Base-by-base conservation (phyloP, 1,140 invertebrate species). In the Trichonephila clavipes region DNA sequence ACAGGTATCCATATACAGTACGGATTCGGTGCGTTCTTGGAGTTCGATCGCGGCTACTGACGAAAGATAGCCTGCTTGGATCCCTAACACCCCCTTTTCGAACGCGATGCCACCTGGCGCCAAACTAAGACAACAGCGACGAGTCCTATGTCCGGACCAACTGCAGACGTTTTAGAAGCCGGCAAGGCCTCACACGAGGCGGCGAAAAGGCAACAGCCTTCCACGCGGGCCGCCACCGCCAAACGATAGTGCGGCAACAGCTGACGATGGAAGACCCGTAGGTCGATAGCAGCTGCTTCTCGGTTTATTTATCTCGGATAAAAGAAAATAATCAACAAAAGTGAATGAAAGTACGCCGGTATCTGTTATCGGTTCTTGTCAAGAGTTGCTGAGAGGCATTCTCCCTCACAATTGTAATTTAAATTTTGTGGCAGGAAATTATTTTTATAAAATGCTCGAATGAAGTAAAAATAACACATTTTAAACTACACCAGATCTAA, bases 1-100 rank as follows among this genome's bases (percentile, higher is more conserved):
- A 28, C 88, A 90, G 88, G 88, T 90, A 90, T 40, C 64, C 40
- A 72, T 72, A 21, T 28, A 2, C 34, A 69, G 87, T 40, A 90
- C 72, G 64, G 64, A 85, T 40, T 14, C 34, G 69, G 10, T 81
- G 72, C 19, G 72, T 85, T 85, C 44, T 51, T 85, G 58, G 51
- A 85, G 82, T 90, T 90, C 88, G 88, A 90, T 90, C 88, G 88
- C 88, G 51, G 72, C 88, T 90, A 90, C 88, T 81, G 88, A 77
- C 88, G 88, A 90, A 90, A 66, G 77, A 91, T 62, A 28, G 77
- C 69, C 89, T 83, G 44, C 89, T 28, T 64, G 59, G 59, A 62
- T 28, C 59, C 89, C 51, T 51, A 44, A 69, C 69, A 44, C 72
- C 72, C 62, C 40, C 28, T 62, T 77, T 40, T 34, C 69, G 88